These are phyloP conservation scores for Sturnus vulgaris DNA, from an alignment of 2,113 vertebrate species.

Conservation along the genomic window DNA sequence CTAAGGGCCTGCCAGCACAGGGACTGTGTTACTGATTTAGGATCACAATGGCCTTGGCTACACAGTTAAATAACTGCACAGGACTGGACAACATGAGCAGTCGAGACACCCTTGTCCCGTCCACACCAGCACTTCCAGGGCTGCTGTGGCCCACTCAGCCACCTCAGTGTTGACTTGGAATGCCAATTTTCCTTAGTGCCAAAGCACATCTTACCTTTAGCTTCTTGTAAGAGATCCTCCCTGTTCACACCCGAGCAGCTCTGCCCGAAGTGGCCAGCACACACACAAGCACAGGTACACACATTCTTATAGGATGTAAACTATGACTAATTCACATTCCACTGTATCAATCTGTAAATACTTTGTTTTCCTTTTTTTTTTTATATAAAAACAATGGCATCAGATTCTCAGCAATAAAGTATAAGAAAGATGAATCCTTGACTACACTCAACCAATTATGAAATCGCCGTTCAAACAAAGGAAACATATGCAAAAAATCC, in stretches of 20 bases:
- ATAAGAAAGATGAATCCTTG: slow-evolving; percentile 75
- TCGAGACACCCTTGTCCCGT: neutral
- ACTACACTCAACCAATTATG: slow-evolving; percentile 76
- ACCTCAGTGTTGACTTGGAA: neutral
- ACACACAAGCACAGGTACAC: slow-evolving; percentile 63
- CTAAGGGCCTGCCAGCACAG: neutral
- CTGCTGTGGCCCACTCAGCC: neutral
- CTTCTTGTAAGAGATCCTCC: slow-evolving; percentile 38
- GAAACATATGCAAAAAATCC: slow-evolving; percentile 80
- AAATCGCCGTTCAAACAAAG: slow-evolving; percentile 76
- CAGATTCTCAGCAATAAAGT: slow-evolving; percentile 72
- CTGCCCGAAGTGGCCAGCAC: slow-evolving; percentile 58
- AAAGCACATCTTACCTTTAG: slow-evolving; percentile 32
- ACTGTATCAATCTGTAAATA: slow-evolving; percentile 71
- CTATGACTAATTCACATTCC: slow-evolving; percentile 77
- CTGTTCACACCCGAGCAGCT: slow-evolving; percentile 27
- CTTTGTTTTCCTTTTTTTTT: slow-evolving; percentile 47
- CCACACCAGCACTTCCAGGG: neutral
- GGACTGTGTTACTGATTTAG: neutral
- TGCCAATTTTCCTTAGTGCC: neutral
- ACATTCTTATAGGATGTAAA: slow-evolving; percentile 72
- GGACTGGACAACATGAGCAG: neutral
- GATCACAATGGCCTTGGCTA: slow-evolving; percentile 18
- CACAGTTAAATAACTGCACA: neutral
- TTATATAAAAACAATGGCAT: slow-evolving; percentile 73